These are phyloP conservation scores for Pelmatolapia mariae DNA, from an alignment of 2,113 vertebrate genomes.

Conservation along the genomic window DNA sequence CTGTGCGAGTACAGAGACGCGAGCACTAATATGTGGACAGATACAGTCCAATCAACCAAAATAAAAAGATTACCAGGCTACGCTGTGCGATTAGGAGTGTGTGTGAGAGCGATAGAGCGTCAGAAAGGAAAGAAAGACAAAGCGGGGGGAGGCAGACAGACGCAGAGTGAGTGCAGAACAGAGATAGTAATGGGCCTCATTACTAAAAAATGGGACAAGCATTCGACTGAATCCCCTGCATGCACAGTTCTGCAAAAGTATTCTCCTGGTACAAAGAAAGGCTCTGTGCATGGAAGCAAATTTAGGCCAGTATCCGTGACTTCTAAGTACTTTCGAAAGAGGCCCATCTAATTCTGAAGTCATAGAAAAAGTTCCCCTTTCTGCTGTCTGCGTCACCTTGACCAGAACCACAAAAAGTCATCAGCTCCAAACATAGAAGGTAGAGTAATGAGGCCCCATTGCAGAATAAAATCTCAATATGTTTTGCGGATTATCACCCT, in stretches of 20 bases:
- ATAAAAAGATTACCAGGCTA: slow-evolving; percentile 32
- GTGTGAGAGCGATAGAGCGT: neutral
- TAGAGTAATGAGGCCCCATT: neutral
- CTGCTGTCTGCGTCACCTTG: neutral
- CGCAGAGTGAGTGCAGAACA: neutral
- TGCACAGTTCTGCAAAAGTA: slow-evolving; percentile 26
- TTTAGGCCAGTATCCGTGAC: slow-evolving; percentile 36
- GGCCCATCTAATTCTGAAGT: neutral
- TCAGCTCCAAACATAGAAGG: neutral
- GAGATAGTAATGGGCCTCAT: slow-evolving; percentile 40
- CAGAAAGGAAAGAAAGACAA: neutral
- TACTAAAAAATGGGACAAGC: slow-evolving; percentile 48
- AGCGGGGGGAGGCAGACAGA: neutral
- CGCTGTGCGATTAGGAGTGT: neutral
- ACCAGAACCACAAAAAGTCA: neutral
- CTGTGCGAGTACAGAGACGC: neutral
- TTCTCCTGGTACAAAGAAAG: slow-evolving; percentile 39
- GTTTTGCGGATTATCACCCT: accelerated
- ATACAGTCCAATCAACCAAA: slow-evolving; percentile 31
- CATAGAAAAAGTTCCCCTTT: neutral
- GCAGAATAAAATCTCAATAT: neutral
- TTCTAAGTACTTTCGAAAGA: neutral
- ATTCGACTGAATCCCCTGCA: slow-evolving; percentile 7
- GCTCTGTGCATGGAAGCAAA: slow-evolving; percentile 11
- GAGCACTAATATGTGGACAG: slow-evolving; percentile 29